These are phyloP conservation scores for Dusona sp. DNA, from an alignment of 2,888 invertebrate species.

Conservation along the genomic window DNA sequence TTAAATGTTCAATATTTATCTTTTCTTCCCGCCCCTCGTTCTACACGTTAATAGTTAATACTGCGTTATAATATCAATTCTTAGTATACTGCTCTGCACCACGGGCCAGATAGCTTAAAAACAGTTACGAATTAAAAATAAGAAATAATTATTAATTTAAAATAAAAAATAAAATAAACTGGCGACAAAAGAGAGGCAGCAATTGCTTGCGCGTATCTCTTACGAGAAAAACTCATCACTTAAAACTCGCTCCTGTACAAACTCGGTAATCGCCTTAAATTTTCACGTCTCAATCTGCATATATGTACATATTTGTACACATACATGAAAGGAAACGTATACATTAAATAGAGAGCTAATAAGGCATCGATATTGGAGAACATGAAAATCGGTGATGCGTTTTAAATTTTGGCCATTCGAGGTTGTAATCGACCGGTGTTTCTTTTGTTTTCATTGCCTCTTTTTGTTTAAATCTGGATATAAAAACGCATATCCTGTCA, in stretches of 20 bases:
- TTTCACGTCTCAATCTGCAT: conserved; percentile 23
- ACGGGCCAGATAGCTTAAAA: conserved; percentile 78
- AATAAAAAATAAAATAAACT: conserved; percentile 53
- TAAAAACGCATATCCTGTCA: conserved; percentile 46
- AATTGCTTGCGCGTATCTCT: conserved; percentile 54
- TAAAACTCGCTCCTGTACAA: conserved; percentile 42
- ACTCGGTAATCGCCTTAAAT: conserved; percentile 27
- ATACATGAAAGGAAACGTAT: conserved; percentile 34
- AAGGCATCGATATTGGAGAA: conserved; percentile 65
- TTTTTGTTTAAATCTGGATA: conserved; percentile 46
- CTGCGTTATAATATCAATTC: conserved; percentile 82
- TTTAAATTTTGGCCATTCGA: conserved; percentile 29
- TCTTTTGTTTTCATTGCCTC: neutral
- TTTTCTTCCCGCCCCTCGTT: conserved; percentile 17
- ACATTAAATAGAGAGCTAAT: conserved; percentile 64
- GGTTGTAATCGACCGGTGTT: neutral
- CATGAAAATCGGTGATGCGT: conserved; percentile 58
- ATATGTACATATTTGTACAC: conserved; percentile 23
- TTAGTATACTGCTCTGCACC: conserved; percentile 76
- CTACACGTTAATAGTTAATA: conserved; percentile 79
- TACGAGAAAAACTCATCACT: conserved; percentile 63
- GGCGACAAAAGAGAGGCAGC: conserved; percentile 63
- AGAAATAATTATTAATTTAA: conserved; percentile 58
- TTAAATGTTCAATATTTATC: neutral
- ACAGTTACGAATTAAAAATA: conserved; percentile 53